These are phyloP conservation scores for Columbina picui DNA, from an alignment of 2,113 vertebrate species.

Conservation along the genomic window DNA sequence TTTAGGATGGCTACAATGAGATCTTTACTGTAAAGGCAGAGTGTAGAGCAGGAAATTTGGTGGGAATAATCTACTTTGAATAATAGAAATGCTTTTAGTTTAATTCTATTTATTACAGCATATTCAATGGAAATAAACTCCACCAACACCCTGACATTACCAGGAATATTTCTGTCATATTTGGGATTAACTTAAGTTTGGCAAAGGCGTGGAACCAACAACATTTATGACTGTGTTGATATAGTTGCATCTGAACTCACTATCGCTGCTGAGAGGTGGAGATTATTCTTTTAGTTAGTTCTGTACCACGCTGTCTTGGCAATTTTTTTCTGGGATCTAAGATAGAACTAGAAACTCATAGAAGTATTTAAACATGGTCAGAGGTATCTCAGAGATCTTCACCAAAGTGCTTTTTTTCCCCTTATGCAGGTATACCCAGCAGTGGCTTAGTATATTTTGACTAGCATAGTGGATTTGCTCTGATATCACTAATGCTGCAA, in stretches of 20 bases:
- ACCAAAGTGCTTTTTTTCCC: not conserved
- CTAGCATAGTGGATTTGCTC: not conserved
- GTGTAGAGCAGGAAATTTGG: not conserved
- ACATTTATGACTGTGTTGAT: not conserved
- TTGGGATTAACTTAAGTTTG: not conserved
- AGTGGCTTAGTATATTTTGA: not conserved
- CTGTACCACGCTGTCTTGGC: not conserved
- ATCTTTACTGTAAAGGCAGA: not conserved
- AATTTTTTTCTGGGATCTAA: accelerated
- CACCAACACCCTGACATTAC: accelerated
- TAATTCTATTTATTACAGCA: not conserved
- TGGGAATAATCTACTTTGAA: not conserved
- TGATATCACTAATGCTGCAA: not conserved
- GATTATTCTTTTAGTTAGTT: not conserved
- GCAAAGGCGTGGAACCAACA: not conserved
- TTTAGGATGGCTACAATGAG: not conserved
- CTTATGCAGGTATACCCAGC: not conserved
- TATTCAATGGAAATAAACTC: not conserved
- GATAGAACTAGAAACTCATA: not conserved
- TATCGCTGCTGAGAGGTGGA: not conserved
- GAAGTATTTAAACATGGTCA: not conserved
- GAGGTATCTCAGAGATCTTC: not conserved
- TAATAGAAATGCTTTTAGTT: not conserved
- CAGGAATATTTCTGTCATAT: not conserved
- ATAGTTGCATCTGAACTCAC: not conserved